Percentiles rank a stretch among this genome's conserved stretches.
Evolutionary conservation across 2,113 vertebrate species (phyloP).

Genomic region (Anhinga rufa): DNA sequence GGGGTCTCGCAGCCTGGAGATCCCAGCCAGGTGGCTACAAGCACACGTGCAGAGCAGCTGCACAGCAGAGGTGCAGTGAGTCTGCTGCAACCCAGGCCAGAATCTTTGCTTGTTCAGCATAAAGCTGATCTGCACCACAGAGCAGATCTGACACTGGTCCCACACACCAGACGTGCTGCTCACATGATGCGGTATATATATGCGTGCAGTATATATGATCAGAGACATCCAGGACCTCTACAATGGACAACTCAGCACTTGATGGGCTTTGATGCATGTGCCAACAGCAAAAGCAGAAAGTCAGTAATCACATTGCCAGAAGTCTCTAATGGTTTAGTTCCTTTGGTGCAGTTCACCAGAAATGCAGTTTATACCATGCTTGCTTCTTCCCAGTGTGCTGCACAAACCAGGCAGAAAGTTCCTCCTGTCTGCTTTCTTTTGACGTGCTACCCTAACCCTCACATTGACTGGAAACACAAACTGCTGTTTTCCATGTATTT

Average conservation of each 20-base stretch:
- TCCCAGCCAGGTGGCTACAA: background rate
- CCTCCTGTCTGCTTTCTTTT: background rate
- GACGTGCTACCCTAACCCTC: accelerated
- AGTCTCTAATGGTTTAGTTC: background rate
- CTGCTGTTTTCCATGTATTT: background rate
- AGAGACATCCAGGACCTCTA: accelerated
- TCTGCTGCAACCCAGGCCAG: too few species aligned
- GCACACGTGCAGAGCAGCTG: background rate
- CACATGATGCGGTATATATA: too few species aligned
- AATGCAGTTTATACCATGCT: accelerated
- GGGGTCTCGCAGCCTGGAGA: accelerated
- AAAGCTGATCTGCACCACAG: background rate
- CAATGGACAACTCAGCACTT: accelerated
- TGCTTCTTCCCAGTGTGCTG: accelerated
- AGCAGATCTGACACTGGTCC: background rate
- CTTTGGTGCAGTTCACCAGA: background rate
- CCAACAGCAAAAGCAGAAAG: background rate
- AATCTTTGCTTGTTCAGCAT: background rate
- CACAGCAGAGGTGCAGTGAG: background rate
- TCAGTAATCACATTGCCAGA: background rate
- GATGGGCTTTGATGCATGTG: background rate
- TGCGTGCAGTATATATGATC: accelerated
- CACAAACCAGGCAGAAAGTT: background rate
- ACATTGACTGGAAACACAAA: background rate
- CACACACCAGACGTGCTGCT: accelerated